A percentile compares a stretch with the other conserved stretches of the same genome.
phyloP scores from a whole-genome alignment of 2,797 vertebrate species.

The Hoplostethus mediterraneus region DNA sequence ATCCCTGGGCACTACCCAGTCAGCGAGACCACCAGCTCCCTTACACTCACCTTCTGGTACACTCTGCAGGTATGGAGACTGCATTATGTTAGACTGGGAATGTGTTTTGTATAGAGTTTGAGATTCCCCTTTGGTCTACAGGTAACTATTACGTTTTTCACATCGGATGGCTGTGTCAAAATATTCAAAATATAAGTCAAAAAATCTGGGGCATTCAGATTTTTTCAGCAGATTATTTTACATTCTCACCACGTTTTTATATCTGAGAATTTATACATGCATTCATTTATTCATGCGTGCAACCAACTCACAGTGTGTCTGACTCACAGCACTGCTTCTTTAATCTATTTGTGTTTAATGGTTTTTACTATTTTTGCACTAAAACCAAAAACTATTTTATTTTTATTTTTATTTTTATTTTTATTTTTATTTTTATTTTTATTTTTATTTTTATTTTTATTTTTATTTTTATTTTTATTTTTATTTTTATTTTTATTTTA shows the following conservation, averaged over 20 bases:
- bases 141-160: not conserved
- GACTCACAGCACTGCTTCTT: not conserved
- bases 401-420: too few species aligned
- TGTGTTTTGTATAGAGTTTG: not conserved
- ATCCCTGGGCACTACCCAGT: constrained; percentile 98
- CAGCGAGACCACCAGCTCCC: constrained; percentile 96
- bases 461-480: too few species aligned
- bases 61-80: constrained; percentile 89
- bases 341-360: not conserved
- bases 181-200: not conserved
- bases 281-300: not conserved
- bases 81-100: too few species aligned
- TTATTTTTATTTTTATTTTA: too few species aligned
- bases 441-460: too few species aligned
- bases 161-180: not conserved
- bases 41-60: constrained; percentile 99
- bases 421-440: too few species aligned
- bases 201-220: too few species aligned
- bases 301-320: not conserved
- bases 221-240: too few species aligned
- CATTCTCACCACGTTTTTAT: not conserved
- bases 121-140: not conserved
- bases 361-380: not conserved
- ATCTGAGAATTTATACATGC: not conserved
- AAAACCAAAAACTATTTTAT: too few species aligned